Percentiles rank a stretch among this genome's conserved stretches.
These are phyloP conservation scores for Tachystola acroxantha DNA, from an alignment of 2,888 invertebrate genomes.

Conservation along the genomic window DNA sequence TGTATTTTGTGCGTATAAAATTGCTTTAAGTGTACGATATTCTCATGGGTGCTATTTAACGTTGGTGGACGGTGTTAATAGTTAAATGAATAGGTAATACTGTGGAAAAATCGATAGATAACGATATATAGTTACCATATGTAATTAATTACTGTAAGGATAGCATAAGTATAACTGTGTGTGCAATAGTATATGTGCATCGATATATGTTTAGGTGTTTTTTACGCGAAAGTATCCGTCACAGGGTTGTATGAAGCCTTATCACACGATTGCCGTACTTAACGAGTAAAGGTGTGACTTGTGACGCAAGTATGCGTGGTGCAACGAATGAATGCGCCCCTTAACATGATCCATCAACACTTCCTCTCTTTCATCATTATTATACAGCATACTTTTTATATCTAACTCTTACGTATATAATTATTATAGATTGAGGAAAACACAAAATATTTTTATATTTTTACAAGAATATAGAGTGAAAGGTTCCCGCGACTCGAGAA, in stretches of 20 bases:
- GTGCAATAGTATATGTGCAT: slow-evolving; percentile 66
- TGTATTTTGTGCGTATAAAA: slow-evolving; percentile 44
- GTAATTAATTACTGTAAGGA: slow-evolving; percentile 38
- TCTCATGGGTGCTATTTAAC: slow-evolving; percentile 74
- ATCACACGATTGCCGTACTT: slow-evolving; percentile 40
- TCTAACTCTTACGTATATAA: no score
- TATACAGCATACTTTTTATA: no score
- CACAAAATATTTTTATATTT: no score
- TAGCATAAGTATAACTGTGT: slow-evolving; percentile 64
- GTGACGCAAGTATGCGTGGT: no score
- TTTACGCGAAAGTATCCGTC: slow-evolving; percentile 31
- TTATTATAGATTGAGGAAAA: no score
- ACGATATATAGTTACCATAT: slow-evolving; percentile 61
- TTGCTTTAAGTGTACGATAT: slow-evolving; percentile 69
- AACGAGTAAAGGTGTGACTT: slow-evolving; percentile 35
- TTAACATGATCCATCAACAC: no score
- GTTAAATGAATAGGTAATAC: slow-evolving; percentile 31
- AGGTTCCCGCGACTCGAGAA: no score
- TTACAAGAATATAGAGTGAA: no score
- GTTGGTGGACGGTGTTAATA: slow-evolving; percentile 64
- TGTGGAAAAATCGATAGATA: slow-evolving; percentile 36
- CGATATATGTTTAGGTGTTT: slow-evolving; percentile 30
- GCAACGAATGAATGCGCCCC: no score
- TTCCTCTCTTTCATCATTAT: no score
- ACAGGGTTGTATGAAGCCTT: slow-evolving; percentile 58